These are phyloP conservation scores for Conus ventricosus DNA, from an alignment of 1,140 invertebrate species.

Conservation along the genomic window DNA sequence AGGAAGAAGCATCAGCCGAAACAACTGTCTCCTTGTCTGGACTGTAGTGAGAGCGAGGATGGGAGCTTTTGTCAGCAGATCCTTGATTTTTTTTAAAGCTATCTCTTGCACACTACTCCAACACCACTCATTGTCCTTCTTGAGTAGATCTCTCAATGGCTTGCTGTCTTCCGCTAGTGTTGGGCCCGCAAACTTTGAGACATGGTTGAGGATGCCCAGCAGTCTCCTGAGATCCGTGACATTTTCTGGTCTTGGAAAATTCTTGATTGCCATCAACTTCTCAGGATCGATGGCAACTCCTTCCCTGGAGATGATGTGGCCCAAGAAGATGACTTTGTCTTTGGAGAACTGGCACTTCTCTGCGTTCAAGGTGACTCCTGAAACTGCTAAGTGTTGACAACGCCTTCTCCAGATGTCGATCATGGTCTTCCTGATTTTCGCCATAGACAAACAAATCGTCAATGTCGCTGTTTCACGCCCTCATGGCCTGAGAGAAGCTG, in stretches of 20 bases:
- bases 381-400: constrained; percentile 49
- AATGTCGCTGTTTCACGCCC: constrained; percentile 37
- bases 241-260: neutral
- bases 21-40: constrained; percentile 39
- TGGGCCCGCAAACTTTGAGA: neutral
- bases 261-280: neutral
- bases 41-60: constrained; percentile 45
- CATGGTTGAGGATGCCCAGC: neutral
- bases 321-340: constrained; percentile 36
- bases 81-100: constrained; percentile 44
- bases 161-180: neutral
- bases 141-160: neutral
- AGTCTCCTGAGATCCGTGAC: neutral
- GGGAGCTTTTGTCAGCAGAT: constrained; percentile 31
- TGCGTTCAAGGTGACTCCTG: constrained; percentile 63
- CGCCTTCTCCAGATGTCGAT: constrained; percentile 50
- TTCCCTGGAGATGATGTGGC: constrained; percentile 31
- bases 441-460: constrained; percentile 63
- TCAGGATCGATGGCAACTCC: neutral
- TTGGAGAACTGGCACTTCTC: constrained; percentile 68
- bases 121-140: constrained; percentile 24
- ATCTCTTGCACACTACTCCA: constrained; percentile 39
- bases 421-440: constrained; percentile 50
- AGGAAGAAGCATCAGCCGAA: constrained; percentile 46
- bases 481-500: constrained; percentile 40